These are phyloP conservation scores for Drosophila leonis DNA, from an alignment of 2,888 invertebrate species.

Conservation along the genomic window DNA sequence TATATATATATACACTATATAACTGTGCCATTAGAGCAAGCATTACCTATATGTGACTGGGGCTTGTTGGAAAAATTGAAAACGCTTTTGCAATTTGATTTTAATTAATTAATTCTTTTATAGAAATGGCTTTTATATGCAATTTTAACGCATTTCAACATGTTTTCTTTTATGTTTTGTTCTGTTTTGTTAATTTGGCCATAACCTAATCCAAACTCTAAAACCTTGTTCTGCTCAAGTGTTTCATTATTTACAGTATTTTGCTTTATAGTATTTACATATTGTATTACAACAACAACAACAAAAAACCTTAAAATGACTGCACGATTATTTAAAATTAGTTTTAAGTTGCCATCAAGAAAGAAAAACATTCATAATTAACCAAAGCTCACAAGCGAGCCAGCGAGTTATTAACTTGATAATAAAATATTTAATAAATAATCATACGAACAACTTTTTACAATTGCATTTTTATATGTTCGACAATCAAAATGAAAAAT, in stretches of 20 bases:
- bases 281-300: slow-evolving; percentile 23
- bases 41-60: slow-evolving; percentile 1
- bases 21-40: slow-evolving; percentile 43
- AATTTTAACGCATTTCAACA: slow-evolving; percentile 8
- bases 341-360: slow-evolving; percentile 45
- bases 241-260: slow-evolving; percentile 18
- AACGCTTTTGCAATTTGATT: slow-evolving; percentile 36
- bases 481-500: slow-evolving; percentile 6
- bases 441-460: slow-evolving; percentile 60
- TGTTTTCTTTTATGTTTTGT: slow-evolving; percentile 9
- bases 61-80: slow-evolving; percentile 7
- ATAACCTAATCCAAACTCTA: slow-evolving; percentile 21
- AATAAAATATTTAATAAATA: slow-evolving; percentile 60
- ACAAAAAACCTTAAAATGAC: slow-evolving; percentile 18
- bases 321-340: slow-evolving; percentile 51
- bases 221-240: slow-evolving; percentile 19
- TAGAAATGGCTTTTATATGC: slow-evolving; percentile 31
- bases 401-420: slow-evolving; percentile 31
- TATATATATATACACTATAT: slow-evolving; percentile 3
- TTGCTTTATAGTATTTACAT: slow-evolving; percentile 24
- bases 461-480: slow-evolving; percentile 57
- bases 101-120: slow-evolving; percentile 13
- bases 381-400: slow-evolving; percentile 30
- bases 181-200: slow-evolving; percentile 8
- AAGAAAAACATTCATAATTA: slow-evolving; percentile 17